A percentile compares a stretch with the other conserved stretches of the same genome.
These are phyloP conservation scores for Melitaea cinxia DNA, from an alignment of 1,140 invertebrate species.

Conservation along the genomic window DNA sequence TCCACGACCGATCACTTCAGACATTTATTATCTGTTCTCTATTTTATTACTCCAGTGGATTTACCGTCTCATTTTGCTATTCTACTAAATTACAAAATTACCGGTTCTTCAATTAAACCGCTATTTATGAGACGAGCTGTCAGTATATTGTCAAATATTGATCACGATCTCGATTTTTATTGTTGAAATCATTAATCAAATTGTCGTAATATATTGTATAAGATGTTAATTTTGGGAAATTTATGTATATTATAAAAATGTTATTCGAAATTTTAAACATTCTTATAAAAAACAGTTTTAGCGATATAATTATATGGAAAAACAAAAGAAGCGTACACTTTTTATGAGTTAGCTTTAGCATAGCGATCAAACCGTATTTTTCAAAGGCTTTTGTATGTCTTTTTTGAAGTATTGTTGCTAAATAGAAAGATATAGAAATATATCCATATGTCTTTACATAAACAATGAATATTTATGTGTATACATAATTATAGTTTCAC, in stretches of 20 bases:
- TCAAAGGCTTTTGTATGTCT: too few species aligned
- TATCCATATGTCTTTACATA: too few species aligned
- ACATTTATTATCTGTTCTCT: slow-evolving; percentile 18
- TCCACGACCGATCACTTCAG: slow-evolving; percentile 8
- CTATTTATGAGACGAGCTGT: not conserved
- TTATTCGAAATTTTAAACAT: too few species aligned
- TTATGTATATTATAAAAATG: not conserved
- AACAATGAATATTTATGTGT: too few species aligned
- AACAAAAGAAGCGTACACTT: too few species aligned
- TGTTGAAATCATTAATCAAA: not conserved
- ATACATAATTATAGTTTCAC: too few species aligned
- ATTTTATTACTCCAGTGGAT: slow-evolving; percentile 9
- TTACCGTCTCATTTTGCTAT: not conserved
- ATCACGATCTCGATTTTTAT: not conserved
- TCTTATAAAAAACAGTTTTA: too few species aligned
- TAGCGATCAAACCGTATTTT: slow-evolving; percentile 8
- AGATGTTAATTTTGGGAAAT: not conserved
- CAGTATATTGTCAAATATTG: not conserved
- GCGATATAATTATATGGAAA: too few species aligned
- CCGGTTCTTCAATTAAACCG: not conserved
- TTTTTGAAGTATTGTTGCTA: too few species aligned
- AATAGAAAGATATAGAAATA: too few species aligned
- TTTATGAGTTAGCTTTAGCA: too few species aligned
- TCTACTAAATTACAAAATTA: not conserved
- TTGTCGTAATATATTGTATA: not conserved